Conservation (phyloP, 2,113 vertebrate species). For the Prolemur simus region DNA sequence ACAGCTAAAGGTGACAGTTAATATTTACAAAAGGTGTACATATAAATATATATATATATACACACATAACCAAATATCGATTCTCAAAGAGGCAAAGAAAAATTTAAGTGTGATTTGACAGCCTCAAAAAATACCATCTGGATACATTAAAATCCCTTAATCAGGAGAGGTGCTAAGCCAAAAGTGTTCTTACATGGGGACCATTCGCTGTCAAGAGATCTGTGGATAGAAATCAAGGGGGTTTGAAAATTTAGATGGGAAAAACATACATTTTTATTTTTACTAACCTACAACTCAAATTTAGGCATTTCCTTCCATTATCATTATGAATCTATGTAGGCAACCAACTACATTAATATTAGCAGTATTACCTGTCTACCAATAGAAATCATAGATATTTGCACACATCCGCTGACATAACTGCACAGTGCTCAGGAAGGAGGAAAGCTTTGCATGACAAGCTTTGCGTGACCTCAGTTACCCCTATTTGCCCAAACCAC, state of each 20-base stretch:
- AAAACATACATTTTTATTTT: background rate
- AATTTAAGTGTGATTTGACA: background rate
- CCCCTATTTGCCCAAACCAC: too few relatives aligned
- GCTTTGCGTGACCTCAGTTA: too few relatives aligned
- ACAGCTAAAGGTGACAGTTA: slow-evolving; percentile 9
- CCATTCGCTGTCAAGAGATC: background rate
- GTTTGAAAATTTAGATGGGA: background rate
- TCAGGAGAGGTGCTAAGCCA: background rate
- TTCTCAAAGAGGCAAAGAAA: slow-evolving; percentile 5
- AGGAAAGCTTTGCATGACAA: too few relatives aligned
- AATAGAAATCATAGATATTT: slow-evolving; percentile 1
- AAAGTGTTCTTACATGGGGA: background rate
- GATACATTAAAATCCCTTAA: background rate
- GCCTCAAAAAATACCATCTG: background rate
- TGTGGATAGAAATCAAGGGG: background rate
- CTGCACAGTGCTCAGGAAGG: too few relatives aligned
- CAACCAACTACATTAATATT: background rate
- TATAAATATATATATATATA: background rate
- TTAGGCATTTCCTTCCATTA: background rate
- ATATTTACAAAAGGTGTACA: slow-evolving; percentile 21
- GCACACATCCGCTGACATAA: background rate
- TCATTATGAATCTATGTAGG: background rate
- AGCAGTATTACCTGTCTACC: background rate
- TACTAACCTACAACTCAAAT: background rate
- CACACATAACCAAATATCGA: background rate